Evolutionary conservation across 2,113 vertebrate species (phyloP).

Genomic region (Pseudorhombus dupliciocellatus): DNA sequence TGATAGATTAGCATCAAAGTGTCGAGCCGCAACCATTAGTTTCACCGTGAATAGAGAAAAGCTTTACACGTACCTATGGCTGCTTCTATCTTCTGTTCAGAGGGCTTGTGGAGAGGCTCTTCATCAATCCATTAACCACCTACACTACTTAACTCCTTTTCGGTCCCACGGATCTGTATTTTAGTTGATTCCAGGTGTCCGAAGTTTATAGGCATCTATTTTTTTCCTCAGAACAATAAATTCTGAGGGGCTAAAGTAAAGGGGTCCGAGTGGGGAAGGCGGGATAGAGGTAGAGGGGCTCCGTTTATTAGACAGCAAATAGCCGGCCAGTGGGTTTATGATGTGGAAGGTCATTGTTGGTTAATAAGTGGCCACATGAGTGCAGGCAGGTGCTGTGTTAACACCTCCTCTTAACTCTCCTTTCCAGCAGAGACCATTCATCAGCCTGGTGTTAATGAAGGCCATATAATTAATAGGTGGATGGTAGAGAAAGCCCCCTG

Average conservation of each 20-base stretch:
- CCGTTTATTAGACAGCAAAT: conserved; percentile 86
- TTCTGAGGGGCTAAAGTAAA: conserved; percentile 74
- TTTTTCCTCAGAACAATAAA: conserved; percentile 80
- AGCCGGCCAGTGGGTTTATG: conserved; percentile 82
- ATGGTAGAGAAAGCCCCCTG: conserved; percentile 73
- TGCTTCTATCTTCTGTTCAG: conserved; percentile 46
- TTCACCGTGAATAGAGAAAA: conserved; percentile 51
- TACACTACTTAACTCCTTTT: conserved; percentile 71
- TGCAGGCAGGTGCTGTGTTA: conserved; percentile 86
- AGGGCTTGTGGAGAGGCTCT: conserved; percentile 63
- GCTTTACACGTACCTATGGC: conserved; percentile 34
- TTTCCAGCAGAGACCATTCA: conserved; percentile 80
- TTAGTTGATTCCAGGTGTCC: conserved; percentile 83
- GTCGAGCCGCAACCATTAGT: conserved; percentile 52
- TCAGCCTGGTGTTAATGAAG: conserved; percentile 82
- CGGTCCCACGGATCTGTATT: conserved; percentile 69
- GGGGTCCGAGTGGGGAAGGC: conserved; percentile 26
- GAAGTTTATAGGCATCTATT: conserved; percentile 77
- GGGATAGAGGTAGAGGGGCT: conserved; percentile 59
- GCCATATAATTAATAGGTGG: conserved; percentile 82
- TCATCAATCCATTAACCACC: conserved; percentile 72
- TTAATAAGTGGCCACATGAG: conserved; percentile 86
- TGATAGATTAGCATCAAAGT: conserved; percentile 49
- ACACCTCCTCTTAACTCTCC: conserved; percentile 83
- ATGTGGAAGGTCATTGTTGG: conserved; percentile 87